Conservation (phyloP, 2,797 vertebrate species). For the Erethizon dorsatum region DNA sequence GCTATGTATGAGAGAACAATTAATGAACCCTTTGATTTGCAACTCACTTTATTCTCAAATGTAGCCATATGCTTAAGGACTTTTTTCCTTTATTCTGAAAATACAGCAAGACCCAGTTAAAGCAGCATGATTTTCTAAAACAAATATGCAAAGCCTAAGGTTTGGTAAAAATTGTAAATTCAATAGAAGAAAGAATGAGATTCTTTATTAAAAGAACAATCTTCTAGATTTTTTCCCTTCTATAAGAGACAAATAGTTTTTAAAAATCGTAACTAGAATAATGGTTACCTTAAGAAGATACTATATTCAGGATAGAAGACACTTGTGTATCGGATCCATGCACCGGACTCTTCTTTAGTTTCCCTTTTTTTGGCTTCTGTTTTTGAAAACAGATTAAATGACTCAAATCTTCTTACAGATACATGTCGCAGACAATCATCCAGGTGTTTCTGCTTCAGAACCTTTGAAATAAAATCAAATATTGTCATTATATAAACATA, state of each 20-base stretch:
- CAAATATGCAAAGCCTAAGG: conserved; percentile 77
- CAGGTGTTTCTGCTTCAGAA: conserved; percentile 93
- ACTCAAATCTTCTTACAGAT: conserved; percentile 96
- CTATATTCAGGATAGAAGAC: conserved; percentile 94
- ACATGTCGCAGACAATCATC: conserved; percentile 94
- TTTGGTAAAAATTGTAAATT: conserved; percentile 69
- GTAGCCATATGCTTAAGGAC: conserved; percentile 53
- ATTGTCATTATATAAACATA: conserved; percentile 41
- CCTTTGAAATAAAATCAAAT: conserved; percentile 91
- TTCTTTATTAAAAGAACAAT: conserved; percentile 1
- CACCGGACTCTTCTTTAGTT: conserved; percentile 89
- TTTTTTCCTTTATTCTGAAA: conserved; percentile 49
- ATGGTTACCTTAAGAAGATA: conserved; percentile 94
- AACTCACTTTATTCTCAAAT: conserved; percentile 72
- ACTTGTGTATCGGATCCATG: conserved; percentile 96
- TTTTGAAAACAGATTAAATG: conserved; percentile 95
- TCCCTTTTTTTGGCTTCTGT: conserved; percentile 86
- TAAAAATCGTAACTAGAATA: conserved; percentile 66
- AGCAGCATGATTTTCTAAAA: conserved; percentile 68
- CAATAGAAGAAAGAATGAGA: conserved; percentile 69
- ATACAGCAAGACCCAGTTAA: conserved; percentile 57
- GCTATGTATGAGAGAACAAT: conserved; percentile 61
- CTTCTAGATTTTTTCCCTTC: not conserved
- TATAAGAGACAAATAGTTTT: conserved; percentile 65
- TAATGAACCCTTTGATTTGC: conserved; percentile 73